phyloP scores from a whole-genome alignment of 1,140 invertebrate genomes.

The Fopius arisanus region DNA sequence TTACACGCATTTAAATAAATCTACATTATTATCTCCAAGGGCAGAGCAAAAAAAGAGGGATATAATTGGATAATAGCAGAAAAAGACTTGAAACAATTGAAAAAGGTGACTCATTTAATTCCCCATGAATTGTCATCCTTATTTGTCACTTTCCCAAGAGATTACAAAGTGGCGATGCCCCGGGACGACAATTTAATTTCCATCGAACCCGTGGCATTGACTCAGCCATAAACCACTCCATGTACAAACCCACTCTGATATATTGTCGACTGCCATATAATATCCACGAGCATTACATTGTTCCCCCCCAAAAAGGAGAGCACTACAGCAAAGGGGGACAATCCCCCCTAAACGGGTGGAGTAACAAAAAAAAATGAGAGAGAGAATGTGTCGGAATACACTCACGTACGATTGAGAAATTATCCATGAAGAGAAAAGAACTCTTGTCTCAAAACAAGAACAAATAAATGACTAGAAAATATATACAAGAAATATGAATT shows the following conservation, averaged over 20 bases:
- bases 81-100: too few species aligned
- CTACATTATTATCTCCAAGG: too few species aligned
- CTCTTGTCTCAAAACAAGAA: too few species aligned
- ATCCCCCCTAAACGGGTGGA: too few species aligned
- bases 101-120: background rate
- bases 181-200: constrained; percentile 13
- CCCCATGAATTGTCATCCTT: background rate
- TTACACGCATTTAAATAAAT: too few species aligned
- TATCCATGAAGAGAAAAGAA: too few species aligned
- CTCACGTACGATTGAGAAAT: too few species aligned
- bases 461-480: too few species aligned
- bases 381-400: background rate
- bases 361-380: background rate
- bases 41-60: too few species aligned
- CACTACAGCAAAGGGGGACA: background rate
- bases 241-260: background rate
- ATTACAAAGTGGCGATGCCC: constrained; percentile 13
- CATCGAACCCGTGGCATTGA: constrained; percentile 31
- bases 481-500: too few species aligned
- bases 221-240: constrained; percentile 16
- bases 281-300: background rate
- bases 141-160: background rate
- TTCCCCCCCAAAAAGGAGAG: background rate
- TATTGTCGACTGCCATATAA: background rate
- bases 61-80: too few species aligned